Evolutionary conservation across 2,888 invertebrate genomes (phyloP), one percentile per base, ranked within the genome.

Genomic region (Bruchidius siliquastri): DNA sequence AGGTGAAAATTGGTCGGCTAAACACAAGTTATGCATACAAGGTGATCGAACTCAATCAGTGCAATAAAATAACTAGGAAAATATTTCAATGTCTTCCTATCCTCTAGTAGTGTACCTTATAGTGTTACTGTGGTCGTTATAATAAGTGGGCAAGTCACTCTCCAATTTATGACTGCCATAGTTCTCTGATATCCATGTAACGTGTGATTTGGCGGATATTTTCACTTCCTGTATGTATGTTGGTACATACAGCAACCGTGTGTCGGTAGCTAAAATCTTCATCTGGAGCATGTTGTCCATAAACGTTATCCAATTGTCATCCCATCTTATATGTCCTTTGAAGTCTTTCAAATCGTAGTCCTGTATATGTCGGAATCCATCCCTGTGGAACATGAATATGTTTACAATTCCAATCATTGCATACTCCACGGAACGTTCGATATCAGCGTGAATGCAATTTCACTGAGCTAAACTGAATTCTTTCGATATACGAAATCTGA

Each of bases 241-340:
- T 0, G 95, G 95, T 0, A 95, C 89, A 81, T 91, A 89, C 1
- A 95, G 88, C 0, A 90, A 89, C 2, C 93, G 87, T 0, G 91
- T 90, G 78, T 92, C 91, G 67, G 90, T 87, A 18, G 91, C 90
- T 20, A 95, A 82, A 72, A 95, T 92, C 18, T 81, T 81, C 80
- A 94, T 90, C 86, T 96, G 96, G 20, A 96, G 88, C 91, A 96
- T 92, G 71, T 93, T 93, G 86, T 96, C 96, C 88, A 96, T 91
- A 86, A 95, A 96, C 0, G 94, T 90, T 20, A 95, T 92, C 95
- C 95, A 96, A 86, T 96, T 95, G 3, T 77, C 72, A 2, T 76
- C 74, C 82, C 82, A 83, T 67, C 69, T 71, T 10, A 83, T 77
- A 68, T 74, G 71, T 3, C 76, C 82, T 22, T 69, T 68, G 66